Conservation (phyloP, 1,140 invertebrate species). For the Hylaeus anthracinus region DNA sequence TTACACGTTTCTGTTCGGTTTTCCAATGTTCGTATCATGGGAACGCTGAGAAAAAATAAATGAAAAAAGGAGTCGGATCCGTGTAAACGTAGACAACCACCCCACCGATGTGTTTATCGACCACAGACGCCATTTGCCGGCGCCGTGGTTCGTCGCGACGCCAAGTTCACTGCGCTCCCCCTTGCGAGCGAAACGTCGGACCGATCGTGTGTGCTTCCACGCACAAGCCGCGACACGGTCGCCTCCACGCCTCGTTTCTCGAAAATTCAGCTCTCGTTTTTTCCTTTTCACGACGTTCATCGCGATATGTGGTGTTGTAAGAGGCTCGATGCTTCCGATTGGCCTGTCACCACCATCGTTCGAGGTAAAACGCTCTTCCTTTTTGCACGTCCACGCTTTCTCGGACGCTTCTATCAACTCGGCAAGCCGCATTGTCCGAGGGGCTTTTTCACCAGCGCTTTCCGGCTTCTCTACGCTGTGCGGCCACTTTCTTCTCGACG, state of each 20-base stretch:
- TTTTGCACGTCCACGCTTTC: slow-evolving; percentile 52
- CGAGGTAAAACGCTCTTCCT: slow-evolving; percentile 67
- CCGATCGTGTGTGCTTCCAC: slow-evolving; percentile 43
- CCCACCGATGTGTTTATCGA: slow-evolving; percentile 60
- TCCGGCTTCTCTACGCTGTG: slow-evolving; percentile 13
- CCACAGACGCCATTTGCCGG: slow-evolving; percentile 65
- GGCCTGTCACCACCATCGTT: slow-evolving; percentile 69
- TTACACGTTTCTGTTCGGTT: too few relatives aligned
- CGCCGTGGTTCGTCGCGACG: slow-evolving; percentile 67
- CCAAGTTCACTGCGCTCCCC: slow-evolving; percentile 68
- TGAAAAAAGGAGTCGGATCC: neutral
- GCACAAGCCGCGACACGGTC: slow-evolving; percentile 18
- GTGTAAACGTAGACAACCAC: slow-evolving; percentile 45
- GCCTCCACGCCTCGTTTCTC: slow-evolving; percentile 14
- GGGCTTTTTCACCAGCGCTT: slow-evolving; percentile 36
- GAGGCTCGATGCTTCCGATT: slow-evolving; percentile 67
- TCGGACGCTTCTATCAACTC: slow-evolving; percentile 43
- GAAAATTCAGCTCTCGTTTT: neutral
- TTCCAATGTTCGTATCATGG: too few relatives aligned
- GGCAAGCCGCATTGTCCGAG: slow-evolving; percentile 31
- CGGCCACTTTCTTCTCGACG: neutral
- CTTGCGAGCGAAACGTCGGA: slow-evolving; percentile 43
- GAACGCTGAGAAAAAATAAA: too few relatives aligned
- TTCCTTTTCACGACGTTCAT: neutral
- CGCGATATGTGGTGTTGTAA: slow-evolving; percentile 72